Evolutionary conservation across 2,888 invertebrate genomes (phyloP).

Genomic region (Melanchra persicariae): DNA sequence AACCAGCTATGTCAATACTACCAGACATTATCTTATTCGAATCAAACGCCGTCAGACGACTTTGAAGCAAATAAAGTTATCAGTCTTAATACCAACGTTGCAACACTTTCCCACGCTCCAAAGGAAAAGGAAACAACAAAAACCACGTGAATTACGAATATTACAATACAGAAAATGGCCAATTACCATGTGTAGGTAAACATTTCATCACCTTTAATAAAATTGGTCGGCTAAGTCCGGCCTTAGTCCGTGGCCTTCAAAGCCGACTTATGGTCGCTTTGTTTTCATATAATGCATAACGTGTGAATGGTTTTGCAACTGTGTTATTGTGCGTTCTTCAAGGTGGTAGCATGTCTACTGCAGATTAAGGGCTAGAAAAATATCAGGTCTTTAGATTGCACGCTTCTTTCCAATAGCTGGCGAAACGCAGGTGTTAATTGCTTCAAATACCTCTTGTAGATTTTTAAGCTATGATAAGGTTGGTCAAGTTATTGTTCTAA

Average conservation of each 20-base stretch:
- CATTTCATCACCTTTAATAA: slow-evolving; percentile 76
- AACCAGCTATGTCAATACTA: slow-evolving; percentile 25
- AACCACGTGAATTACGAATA: slow-evolving; percentile 63
- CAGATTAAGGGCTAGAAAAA: slow-evolving; percentile 42
- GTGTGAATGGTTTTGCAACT: slow-evolving; percentile 76
- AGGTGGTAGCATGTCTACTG: slow-evolving; percentile 53
- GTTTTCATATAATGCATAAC: slow-evolving; percentile 74
- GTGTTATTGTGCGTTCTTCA: slow-evolving; percentile 69
- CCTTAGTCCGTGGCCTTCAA: slow-evolving; percentile 76
- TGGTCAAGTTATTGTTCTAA: neutral
- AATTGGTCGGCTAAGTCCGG: slow-evolving; percentile 71
- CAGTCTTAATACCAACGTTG: slow-evolving; percentile 51
- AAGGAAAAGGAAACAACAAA: slow-evolving; percentile 66
- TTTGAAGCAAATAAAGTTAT: slow-evolving; percentile 58
- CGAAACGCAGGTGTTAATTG: neutral
- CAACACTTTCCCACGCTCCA: slow-evolving; percentile 68
- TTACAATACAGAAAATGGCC: slow-evolving; percentile 69
- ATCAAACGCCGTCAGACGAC: slow-evolving; percentile 50
- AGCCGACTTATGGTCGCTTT: slow-evolving; percentile 76
- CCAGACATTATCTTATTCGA: slow-evolving; percentile 38
- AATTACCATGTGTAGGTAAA: slow-evolving; percentile 72
- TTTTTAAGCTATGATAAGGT: neutral
- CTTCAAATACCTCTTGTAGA: neutral
- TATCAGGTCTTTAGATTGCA: neutral
- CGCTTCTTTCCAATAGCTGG: neutral